Evolutionary conservation across 2,888 invertebrate species (phyloP), one percentile per base, ranked within the genome.

Genomic region (Eucriotettix oculatus): DNA sequence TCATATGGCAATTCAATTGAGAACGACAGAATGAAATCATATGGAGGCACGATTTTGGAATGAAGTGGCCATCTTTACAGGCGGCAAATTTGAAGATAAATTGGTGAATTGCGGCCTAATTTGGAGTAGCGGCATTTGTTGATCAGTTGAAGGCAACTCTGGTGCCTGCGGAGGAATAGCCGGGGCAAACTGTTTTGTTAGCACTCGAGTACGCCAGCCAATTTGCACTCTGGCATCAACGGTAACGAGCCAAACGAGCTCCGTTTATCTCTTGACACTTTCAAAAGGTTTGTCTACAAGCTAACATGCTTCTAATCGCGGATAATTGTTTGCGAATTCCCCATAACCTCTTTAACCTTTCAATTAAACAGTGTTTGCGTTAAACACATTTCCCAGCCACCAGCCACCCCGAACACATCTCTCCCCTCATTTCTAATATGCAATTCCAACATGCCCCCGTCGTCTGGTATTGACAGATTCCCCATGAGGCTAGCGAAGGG

Each of bases 271-370:
- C 48, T 48, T n/a, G 48, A 48, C 48, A 48, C 48, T 48, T 48
- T 48, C 48, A 48, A 48, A 48, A 48, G 48, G 14, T 48, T n/a
- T 48, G 48, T 48, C 48, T 48, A 48, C 48, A 48, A 48, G 14
- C 48, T n/a, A 48, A n/a, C 48, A 48, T 12, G 14, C 55, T 40
- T 11, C 41, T 55, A 55, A 55, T 55, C 55, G 41, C 29, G 55
- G n/a, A 41, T 41, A 55, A 55, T 41, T 55, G 55, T 55, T 29
- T 40, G 55, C 40, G 40, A 55, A 55, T 48, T 55, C 55, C 40
- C 41, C 55, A 41, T 11, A 41, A 55, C 55, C 55, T 55, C 55
- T 55, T 55, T 55, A 55, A 55, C 55, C 55, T 55, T 55, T 55
- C 55, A 55, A 55, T 55, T 55, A 41, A 55, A 55, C 55, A 41